phyloP scores from a whole-genome alignment of 2,888 invertebrate species.

The Epistrophella euchroma region DNA sequence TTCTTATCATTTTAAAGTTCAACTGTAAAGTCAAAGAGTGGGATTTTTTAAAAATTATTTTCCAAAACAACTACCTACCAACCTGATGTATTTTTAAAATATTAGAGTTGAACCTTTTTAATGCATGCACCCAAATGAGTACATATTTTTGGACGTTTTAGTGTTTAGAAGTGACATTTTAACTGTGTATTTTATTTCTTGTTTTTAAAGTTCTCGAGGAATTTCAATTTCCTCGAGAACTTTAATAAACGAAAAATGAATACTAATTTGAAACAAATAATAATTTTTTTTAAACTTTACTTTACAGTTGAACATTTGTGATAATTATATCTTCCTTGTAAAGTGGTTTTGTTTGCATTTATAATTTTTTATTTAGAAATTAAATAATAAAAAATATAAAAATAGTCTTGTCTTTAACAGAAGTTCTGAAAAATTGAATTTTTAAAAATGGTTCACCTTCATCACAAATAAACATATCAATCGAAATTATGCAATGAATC shows the following conservation, averaged over 20 bases:
- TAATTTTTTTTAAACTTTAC: not conserved
- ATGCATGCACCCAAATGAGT: not conserved
- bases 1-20: constrained; percentile 25
- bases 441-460: not conserved
- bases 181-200: no score
- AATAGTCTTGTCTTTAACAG: not conserved
- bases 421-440: not conserved
- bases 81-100: no score
- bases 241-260: no score
- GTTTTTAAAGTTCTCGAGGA: no score
- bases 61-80: not conserved
- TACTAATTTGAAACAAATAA: no score
- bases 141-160: no score
- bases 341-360: constrained; percentile 33
- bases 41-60: not conserved
- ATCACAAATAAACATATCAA: constrained; percentile 2
- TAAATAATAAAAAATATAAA: not conserved
- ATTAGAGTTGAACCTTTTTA: not conserved
- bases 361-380: not conserved
- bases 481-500: not conserved
- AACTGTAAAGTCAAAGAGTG: constrained; percentile 31
- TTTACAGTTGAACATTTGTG: constrained; percentile 43
- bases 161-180: no score
- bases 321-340: constrained; percentile 44
- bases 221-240: no score